Base-by-base conservation (phyloP, 2,113 vertebrate genomes). In the Xiphorhynchus elegans region DNA sequence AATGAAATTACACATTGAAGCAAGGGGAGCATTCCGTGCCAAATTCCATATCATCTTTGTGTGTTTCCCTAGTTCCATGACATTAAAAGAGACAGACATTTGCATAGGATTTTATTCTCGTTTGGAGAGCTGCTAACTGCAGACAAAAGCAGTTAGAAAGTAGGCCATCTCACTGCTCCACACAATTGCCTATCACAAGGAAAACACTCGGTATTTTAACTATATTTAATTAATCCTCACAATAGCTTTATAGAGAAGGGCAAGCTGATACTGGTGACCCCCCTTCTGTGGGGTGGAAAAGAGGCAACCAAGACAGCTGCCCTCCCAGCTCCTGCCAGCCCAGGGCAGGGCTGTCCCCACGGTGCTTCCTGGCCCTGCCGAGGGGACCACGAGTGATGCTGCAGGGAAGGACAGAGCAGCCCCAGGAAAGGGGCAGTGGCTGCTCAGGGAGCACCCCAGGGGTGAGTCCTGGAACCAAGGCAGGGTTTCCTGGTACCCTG, bases 1-100 rank as follows among this genome's bases (percentile, higher is more conserved):
- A 89, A 92, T 95, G 64, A 89, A 93, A 93, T 95, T 78, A 92
- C 90, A 78, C 92, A 70, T 16, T 59, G 85, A 91, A 89, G 90
- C 81, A 81, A 64, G 77, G 76, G 81, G 67, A 39, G 44, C 25
- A 87, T 86, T 60, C 88, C 0, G 1, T 84, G 79, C 83, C 88
- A 92, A 81, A 90, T 88, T 94, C 90, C 53, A 4, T 47, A 84
- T 84, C 24, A 59, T 74, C 82, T 56, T 72, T 26, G 60, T 0
- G 0, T 87, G 76, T 75, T 96, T 72, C 86, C 82, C 73, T 75
- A 50, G 81, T 93, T 90, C 83, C 3, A 0, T 78, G 58, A 60
- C 60, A 76, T 72, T 84, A 64, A 83, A 74, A 60, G 35, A 88
- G 58, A 74, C 70, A 95, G 81, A 64, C 26, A 84, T 90, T 93